Evolutionary conservation across 2,888 invertebrate genomes (phyloP), one percentile per base, ranked within the genome.

Genomic region (Leuctra nigra): DNA sequence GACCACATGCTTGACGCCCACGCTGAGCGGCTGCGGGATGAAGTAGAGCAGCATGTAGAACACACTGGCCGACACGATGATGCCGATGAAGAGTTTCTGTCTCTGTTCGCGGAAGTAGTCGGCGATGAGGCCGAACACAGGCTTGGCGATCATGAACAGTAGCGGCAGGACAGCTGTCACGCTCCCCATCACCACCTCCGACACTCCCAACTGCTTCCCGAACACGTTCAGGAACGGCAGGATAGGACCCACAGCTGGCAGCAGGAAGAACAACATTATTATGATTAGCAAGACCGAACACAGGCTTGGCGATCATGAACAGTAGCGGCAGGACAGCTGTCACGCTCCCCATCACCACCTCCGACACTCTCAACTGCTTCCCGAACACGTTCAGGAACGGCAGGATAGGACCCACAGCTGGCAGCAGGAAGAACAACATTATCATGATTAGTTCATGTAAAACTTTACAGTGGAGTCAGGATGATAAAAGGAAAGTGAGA

Each of bases 301-400:
- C 64, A 0, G 90, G 89, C 69, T 91, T 91, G 0, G 88, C 84
- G 0, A 86, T 67, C 0, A 89, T 79, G 75, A 86, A 89, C 36
- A 86, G 71, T n/a, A 90, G 75, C 0, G 90, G 90, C 59, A 90
- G 69, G 1, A 87, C 74, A 0, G 86, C 85, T 0, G 84, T 87
- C 48, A 90, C 81, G 61, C 79, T 77, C 1, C 90, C 91, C 87
- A 90, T 89, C 0, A 84, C 80, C 1, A 81, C 75, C 0, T 88
- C 80, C 0, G 87, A 84, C 22, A 90, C 79, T 7, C 90, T 90
- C 62, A 90, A 72, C 70, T 90, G 86, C 63, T 84, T 81, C 0
- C 87, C 90, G 69, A 82, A 86, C 11, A 91, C 88, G 57, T 84
- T 78, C 44, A 89, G 71, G 68, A 87, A 90, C 0, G 90, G 90